These are phyloP conservation scores for Trigoniulus corallinus DNA, from an alignment of 1,140 invertebrate genomes.

Conservation along the genomic window DNA sequence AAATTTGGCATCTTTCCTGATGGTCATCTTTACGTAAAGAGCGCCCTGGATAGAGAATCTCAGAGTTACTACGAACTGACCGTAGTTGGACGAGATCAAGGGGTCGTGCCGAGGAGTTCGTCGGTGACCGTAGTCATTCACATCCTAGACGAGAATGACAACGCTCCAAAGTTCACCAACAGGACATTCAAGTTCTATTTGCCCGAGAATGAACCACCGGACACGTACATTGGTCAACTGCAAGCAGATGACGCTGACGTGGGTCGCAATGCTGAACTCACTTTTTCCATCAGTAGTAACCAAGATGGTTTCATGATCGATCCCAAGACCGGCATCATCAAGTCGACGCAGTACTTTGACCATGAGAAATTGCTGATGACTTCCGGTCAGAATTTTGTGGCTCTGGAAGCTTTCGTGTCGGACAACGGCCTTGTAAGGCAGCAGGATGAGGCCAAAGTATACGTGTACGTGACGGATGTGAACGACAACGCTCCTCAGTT, in stretches of 20 bases:
- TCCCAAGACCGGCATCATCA: constrained; percentile 78
- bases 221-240: constrained; percentile 77
- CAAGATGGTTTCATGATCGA: constrained; percentile 76
- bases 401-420: constrained; percentile 63
- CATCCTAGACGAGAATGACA: constrained; percentile 92
- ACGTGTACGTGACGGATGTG: constrained; percentile 70
- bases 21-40: constrained; percentile 67
- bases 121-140: constrained; percentile 73
- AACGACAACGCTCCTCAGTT: constrained; percentile 87
- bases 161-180: constrained; percentile 72
- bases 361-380: constrained; percentile 59
- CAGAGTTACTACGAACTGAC: constrained; percentile 76
- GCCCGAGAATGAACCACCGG: constrained; percentile 69
- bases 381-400: constrained; percentile 56
- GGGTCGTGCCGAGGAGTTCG: constrained; percentile 52
- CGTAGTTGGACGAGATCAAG: constrained; percentile 61
- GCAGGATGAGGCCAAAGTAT: constrained; percentile 72
- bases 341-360: constrained; percentile 67
- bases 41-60: constrained; percentile 67
- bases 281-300: constrained; percentile 47
- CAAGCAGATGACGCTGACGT: constrained; percentile 77
- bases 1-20: constrained; percentile 84
- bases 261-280: constrained; percentile 77
- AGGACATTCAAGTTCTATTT: constrained; percentile 67
- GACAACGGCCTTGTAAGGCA: constrained; percentile 69